These are phyloP conservation scores for Hypercompe scribonia DNA, from an alignment of 2,888 invertebrate genomes.

Conservation along the genomic window DNA sequence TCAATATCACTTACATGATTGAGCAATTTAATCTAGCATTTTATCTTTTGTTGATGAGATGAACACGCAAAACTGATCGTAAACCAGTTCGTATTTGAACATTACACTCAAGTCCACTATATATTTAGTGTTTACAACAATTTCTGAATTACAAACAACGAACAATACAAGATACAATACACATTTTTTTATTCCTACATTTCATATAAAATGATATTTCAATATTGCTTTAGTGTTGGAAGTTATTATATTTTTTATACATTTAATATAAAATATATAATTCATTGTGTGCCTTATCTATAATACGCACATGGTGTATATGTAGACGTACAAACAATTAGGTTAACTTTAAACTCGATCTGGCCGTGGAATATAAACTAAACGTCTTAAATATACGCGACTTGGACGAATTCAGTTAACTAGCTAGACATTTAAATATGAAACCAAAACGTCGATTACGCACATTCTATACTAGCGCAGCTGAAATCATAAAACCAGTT, in stretches of 20 bases:
- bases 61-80: constrained; percentile 20
- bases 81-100: constrained; percentile 15
- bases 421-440: constrained; percentile 18
- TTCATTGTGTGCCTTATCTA: constrained; percentile 32
- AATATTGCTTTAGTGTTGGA: constrained; percentile 79
- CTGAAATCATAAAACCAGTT: constrained; percentile 21
- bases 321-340: constrained; percentile 8
- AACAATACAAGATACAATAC: constrained; percentile 36
- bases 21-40: constrained; percentile 48
- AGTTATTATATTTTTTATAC: constrained; percentile 61
- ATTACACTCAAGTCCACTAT: constrained; percentile 22
- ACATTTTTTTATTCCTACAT: constrained; percentile 54
- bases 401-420: constrained; percentile 12
- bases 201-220: constrained; percentile 71
- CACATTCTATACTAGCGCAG: constrained; percentile 30
- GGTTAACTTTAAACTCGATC: constrained; percentile 29
- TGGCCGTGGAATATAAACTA: constrained; percentile 61
- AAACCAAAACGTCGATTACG: constrained; percentile 19
- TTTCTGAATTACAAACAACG: constrained; percentile 39
- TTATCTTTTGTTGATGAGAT: constrained; percentile 14
- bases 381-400: constrained; percentile 29
- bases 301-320: constrained; percentile 15
- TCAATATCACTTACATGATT: constrained; percentile 30
- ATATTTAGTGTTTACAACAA: constrained; percentile 44
- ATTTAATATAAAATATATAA: constrained; percentile 48